Evolutionary conservation across 2,797 vertebrate genomes (phyloP).

Genomic region (Tapera naevia): DNA sequence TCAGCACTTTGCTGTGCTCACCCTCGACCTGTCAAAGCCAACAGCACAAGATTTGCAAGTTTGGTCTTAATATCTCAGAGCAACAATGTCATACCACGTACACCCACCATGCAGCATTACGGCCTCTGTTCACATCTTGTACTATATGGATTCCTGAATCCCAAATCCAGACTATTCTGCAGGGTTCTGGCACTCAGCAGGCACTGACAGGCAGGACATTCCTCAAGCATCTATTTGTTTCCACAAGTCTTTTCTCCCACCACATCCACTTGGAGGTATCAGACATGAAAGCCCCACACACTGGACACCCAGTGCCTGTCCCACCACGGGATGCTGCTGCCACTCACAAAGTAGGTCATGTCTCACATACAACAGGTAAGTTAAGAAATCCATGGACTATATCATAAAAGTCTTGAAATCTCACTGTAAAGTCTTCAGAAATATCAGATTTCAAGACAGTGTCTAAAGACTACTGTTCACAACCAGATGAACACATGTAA

Average conservation of each 20-base stretch:
- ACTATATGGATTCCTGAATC: accelerated
- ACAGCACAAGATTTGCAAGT: neutral
- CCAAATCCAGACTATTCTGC: neutral
- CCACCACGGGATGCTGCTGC: neutral
- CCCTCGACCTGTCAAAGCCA: neutral
- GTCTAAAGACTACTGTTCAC: neutral
- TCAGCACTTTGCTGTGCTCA: accelerated
- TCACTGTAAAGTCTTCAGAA: neutral
- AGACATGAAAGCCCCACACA: accelerated
- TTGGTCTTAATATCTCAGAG: neutral
- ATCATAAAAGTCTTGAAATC: neutral
- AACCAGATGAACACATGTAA: constrained; percentile 7
- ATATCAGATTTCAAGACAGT: neutral
- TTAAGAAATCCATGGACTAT: neutral
- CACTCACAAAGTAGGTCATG: accelerated
- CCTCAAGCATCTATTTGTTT: neutral
- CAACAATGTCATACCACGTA: accelerated
- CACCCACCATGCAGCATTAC: accelerated
- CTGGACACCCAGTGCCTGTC: neutral
- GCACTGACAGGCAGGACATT: neutral
- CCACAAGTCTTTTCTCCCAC: neutral
- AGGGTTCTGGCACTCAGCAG: accelerated
- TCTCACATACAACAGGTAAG: neutral
- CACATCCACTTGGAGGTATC: neutral
- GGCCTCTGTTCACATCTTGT: neutral